Percentiles rank a stretch among this genome's conserved stretches.
Conservation (phyloP, 2,113 vertebrate species). For the Cyanoderma ruficeps region DNA sequence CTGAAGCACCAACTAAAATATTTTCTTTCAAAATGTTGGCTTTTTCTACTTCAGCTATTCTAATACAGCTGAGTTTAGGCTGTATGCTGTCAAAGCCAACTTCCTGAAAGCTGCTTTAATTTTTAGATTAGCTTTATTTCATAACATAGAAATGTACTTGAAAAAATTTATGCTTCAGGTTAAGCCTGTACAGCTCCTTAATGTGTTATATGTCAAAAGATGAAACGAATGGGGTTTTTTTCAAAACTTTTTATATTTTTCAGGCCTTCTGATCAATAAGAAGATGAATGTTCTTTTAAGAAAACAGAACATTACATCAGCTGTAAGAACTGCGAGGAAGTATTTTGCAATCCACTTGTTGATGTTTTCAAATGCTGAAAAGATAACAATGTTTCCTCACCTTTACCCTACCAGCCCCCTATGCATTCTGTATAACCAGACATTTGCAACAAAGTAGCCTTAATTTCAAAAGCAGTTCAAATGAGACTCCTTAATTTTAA, state of each 20-base stretch:
- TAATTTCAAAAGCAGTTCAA: background rate
- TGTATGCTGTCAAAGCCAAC: background rate
- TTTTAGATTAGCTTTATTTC: background rate
- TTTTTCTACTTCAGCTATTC: background rate
- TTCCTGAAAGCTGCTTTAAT: background rate
- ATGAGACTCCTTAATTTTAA: background rate
- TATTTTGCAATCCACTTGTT: conserved; percentile 27
- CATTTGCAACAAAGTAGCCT: background rate
- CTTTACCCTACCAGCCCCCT: background rate
- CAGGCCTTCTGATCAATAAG: background rate
- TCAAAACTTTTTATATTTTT: background rate
- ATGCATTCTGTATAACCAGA: background rate
- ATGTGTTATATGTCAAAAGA: background rate
- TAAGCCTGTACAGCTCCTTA: background rate
- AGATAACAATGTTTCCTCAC: background rate
- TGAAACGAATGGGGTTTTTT: background rate
- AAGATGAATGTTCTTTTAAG: background rate
- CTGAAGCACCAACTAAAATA: background rate
- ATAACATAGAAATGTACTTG: background rate
- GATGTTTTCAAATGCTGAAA: background rate
- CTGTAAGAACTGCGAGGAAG: background rate
- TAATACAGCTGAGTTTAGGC: background rate
- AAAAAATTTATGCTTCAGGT: background rate
- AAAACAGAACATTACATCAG: background rate
- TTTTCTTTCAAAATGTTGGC: background rate